phyloP scores from a whole-genome alignment of 2,888 invertebrate species.

The Drosophila dives region DNA sequence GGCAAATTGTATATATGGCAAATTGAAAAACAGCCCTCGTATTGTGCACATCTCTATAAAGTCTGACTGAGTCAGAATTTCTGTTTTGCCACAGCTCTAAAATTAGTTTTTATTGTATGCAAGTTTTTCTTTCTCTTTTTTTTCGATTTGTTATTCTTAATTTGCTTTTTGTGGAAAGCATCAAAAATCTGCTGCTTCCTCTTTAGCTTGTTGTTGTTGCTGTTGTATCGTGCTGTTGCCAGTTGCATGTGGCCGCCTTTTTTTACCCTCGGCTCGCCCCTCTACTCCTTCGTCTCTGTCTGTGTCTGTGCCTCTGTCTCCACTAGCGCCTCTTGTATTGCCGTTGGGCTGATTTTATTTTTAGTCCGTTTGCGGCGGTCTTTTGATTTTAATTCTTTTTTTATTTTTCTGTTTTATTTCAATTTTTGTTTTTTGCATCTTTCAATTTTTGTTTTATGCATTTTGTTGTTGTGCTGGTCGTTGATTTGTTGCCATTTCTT shows the following conservation, averaged over 20 bases:
- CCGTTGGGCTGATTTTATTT: constrained; percentile 71
- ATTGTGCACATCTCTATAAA: constrained; percentile 26
- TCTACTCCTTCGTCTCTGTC: constrained; percentile 15
- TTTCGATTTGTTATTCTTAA: constrained; percentile 68
- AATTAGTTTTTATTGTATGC: constrained; percentile 77
- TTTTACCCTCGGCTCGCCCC: neutral
- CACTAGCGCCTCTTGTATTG: constrained; percentile 47
- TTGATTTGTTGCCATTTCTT: constrained; percentile 47
- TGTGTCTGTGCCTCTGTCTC: constrained; percentile 15
- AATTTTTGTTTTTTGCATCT: constrained; percentile 41
- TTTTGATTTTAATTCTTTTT: constrained; percentile 56
- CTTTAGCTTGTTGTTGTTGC: constrained; percentile 29
- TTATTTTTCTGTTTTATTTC: constrained; percentile 34
- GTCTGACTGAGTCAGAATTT: constrained; percentile 55
- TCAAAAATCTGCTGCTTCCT: constrained; percentile 40
- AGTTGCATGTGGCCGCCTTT: constrained; percentile 52
- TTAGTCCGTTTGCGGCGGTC: constrained; percentile 65
- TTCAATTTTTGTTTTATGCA: constrained; percentile 40
- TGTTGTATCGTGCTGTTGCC: constrained; percentile 63
- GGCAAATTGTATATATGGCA: too few species aligned
- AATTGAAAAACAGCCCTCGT: constrained; percentile 25
- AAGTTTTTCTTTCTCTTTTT: constrained; percentile 43
- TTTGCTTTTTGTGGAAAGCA: constrained; percentile 68
- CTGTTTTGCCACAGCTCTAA: constrained; percentile 67
- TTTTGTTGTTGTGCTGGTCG: constrained; percentile 18